Conservation (phyloP, 2,888 invertebrate genomes). For the Aphrophora alni region DNA sequence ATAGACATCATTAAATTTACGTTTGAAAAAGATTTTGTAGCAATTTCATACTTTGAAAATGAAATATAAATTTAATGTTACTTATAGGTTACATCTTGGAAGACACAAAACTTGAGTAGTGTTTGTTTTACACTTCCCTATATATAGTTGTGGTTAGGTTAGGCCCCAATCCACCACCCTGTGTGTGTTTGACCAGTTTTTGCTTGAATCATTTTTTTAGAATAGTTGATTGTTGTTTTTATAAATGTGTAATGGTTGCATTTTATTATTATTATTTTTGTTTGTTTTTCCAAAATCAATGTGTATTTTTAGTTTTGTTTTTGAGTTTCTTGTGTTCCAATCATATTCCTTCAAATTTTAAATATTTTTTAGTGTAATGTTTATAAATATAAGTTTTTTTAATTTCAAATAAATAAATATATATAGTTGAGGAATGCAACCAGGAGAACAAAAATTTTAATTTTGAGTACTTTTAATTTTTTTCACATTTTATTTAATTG, state of each 20-base stretch:
- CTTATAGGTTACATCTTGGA: background rate
- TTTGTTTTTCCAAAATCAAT: background rate
- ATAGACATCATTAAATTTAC: too few relatives aligned
- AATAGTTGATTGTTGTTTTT: background rate
- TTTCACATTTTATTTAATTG: slow-evolving; percentile 6
- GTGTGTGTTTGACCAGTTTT: background rate
- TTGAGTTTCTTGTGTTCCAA: background rate
- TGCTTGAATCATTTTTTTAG: background rate
- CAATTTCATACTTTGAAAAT: too few relatives aligned
- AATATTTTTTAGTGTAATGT: background rate
- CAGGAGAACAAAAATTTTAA: background rate
- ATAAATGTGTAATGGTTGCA: background rate
- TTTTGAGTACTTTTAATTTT: background rate
- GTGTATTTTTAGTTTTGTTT: background rate
- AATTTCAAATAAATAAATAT: slow-evolving; percentile 16
- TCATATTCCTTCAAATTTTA: background rate
- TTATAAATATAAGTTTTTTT: background rate
- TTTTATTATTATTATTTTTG: background rate
- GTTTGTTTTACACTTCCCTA: background rate
- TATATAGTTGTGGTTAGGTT: background rate
- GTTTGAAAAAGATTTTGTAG: too few relatives aligned
- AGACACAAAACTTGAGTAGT: background rate
- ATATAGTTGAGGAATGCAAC: background rate
- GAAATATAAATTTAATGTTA: too few relatives aligned
- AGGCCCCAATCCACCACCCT: background rate